Evolutionary conservation across 2,888 invertebrate genomes (phyloP).

Genomic region (Suillia variegata): DNA sequence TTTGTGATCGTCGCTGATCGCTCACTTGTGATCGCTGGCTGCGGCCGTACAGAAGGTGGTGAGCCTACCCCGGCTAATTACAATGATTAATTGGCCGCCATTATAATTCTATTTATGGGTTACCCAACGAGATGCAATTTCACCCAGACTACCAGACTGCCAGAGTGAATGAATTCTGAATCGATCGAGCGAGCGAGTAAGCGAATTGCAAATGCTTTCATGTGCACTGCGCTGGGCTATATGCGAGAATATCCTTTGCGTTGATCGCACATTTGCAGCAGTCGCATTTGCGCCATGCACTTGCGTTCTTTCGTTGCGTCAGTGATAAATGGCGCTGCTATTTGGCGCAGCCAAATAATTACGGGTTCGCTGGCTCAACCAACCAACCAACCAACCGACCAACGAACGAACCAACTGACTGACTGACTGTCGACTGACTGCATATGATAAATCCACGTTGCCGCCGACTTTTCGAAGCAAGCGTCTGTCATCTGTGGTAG

Average conservation of each 20-base stretch:
- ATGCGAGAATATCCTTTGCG: too few relatives aligned
- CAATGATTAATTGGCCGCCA: conserved; percentile 50
- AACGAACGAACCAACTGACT: too few relatives aligned
- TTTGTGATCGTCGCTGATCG: conserved; percentile 35
- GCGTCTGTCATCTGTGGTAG: neutral
- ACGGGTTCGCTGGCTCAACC: conserved; percentile 29
- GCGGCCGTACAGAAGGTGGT: conserved; percentile 20
- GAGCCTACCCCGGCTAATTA: conserved; percentile 41
- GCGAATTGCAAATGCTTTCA: conserved; percentile 17
- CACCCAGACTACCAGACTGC: too few relatives aligned
- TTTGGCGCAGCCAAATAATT: conserved; percentile 32
- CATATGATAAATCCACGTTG: neutral
- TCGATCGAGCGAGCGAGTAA: neutral
- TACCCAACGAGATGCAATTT: conserved; percentile 13
- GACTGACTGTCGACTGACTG: too few relatives aligned
- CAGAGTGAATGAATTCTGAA: too few relatives aligned
- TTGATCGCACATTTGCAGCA: too few relatives aligned
- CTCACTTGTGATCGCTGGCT: conserved; percentile 15
- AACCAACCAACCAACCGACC: too few relatives aligned
- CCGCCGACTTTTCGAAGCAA: neutral
- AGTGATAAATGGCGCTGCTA: conserved; percentile 35
- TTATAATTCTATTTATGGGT: conserved; percentile 50
- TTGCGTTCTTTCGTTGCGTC: conserved; percentile 3
- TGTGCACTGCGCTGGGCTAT: neutral
- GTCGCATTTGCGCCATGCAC: neutral